These are phyloP conservation scores for Chromoteleia sp. DNA, from an alignment of 2,888 invertebrate genomes.

Conservation along the genomic window DNA sequence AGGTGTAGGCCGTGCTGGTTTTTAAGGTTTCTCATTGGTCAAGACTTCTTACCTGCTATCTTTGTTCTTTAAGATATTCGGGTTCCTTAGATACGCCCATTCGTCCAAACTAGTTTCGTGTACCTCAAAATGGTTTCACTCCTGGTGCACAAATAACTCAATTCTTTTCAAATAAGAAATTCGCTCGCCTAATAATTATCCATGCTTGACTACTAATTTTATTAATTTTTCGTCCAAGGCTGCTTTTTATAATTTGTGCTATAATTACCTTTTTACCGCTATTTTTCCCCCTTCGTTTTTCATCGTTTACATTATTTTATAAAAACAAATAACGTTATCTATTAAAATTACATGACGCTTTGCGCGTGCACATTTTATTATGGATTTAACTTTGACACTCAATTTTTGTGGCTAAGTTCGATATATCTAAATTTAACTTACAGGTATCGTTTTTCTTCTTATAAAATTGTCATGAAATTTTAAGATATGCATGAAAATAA, in stretches of 20 bases:
- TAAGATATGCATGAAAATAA: too few species aligned
- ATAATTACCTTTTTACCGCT: too few species aligned
- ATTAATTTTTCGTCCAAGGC: slow-evolving; percentile 32
- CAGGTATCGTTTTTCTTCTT: neutral
- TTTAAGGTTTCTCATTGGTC: slow-evolving; percentile 36
- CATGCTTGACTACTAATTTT: slow-evolving; percentile 8
- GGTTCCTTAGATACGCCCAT: slow-evolving; percentile 50
- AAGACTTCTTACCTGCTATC: slow-evolving; percentile 30
- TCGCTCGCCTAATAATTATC: neutral
- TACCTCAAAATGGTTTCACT: neutral
- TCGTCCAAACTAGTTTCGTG: slow-evolving; percentile 41
- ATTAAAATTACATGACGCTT: slow-evolving; percentile 19
- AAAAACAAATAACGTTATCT: slow-evolving; percentile 38
- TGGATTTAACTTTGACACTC: neutral
- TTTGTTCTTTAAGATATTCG: slow-evolving; percentile 33
- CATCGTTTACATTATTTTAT: neutral
- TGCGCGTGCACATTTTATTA: slow-evolving; percentile 2
- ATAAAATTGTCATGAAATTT: too few species aligned
- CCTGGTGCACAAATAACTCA: neutral
- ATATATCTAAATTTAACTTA: neutral
- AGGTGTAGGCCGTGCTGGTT: slow-evolving; percentile 7
- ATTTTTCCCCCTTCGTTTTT: neutral
- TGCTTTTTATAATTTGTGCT: too few species aligned
- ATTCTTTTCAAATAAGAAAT: neutral
- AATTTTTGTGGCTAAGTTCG: neutral